Conservation (phyloP, 2,888 invertebrate species). For the Chalcis sispes region DNA sequence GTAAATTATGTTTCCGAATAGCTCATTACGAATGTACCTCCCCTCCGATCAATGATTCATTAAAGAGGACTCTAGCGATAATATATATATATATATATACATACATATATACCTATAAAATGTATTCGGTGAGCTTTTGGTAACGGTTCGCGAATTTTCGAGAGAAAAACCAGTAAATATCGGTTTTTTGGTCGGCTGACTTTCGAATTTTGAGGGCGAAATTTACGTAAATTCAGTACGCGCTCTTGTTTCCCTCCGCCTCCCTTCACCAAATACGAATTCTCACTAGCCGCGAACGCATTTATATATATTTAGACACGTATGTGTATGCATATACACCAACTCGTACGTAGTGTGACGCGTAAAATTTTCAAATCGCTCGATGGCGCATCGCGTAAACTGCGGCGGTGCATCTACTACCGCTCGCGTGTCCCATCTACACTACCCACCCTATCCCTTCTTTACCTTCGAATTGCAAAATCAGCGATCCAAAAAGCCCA, state of each 20-base stretch:
- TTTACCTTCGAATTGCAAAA: conserved; percentile 3
- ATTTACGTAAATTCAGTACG: conserved; percentile 2
- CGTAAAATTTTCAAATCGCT: conserved; percentile 11
- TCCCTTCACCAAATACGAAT: too few relatives aligned
- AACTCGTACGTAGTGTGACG: background rate
- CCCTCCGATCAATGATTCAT: conserved; percentile 38
- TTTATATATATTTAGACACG: too few relatives aligned
- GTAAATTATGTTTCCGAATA: conserved; percentile 18
- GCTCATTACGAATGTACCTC: conserved; percentile 17
- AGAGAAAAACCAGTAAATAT: conserved; percentile 20
- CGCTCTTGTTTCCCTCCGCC: background rate
- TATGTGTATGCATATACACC: background rate
- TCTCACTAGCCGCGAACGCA: too few relatives aligned
- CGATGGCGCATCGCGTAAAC: conserved; percentile 20
- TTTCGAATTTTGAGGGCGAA: conserved; percentile 1
- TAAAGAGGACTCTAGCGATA: conserved; percentile 16
- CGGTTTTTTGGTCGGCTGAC: conserved; percentile 21
- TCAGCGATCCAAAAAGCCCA: conserved; percentile 26
- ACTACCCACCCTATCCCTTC: too few relatives aligned
- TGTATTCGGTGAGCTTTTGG: background rate
- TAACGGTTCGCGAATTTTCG: background rate
- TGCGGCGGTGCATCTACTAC: background rate
- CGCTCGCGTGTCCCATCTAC: background rate
- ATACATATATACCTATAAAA: background rate
- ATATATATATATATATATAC: too few relatives aligned